Conservation (phyloP, 2,797 vertebrate species). For the Carapus acus region DNA sequence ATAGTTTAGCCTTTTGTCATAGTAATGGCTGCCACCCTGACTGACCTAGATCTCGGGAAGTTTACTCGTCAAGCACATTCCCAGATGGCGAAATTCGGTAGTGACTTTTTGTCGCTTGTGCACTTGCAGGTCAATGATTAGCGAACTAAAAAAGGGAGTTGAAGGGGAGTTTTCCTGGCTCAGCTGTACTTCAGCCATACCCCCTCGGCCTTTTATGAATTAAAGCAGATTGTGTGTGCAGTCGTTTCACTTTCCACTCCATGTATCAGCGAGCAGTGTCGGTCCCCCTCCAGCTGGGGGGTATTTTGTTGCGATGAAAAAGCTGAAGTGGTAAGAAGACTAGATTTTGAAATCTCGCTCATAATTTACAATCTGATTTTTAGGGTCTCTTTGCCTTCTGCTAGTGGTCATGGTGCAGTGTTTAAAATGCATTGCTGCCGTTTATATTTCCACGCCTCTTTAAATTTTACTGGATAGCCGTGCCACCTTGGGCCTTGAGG, state of each 20-base stretch:
- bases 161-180: conserved; percentile 3
- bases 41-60: too few relatives aligned
- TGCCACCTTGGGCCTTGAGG: too few relatives aligned
- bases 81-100: neutral
- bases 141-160: conserved; percentile 19
- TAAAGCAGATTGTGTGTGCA: conserved; percentile 15
- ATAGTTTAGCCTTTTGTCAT: too few relatives aligned
- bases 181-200: conserved; percentile 2
- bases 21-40: too few relatives aligned
- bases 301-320: conserved; percentile 35
- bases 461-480: conserved; percentile 1
- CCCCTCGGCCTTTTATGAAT: conserved; percentile 25
- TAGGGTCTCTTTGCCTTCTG: too few relatives aligned
- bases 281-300: neutral
- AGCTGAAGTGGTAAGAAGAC: conserved; percentile 25
- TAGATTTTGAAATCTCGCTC: neutral
- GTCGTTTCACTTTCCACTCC: conserved; percentile 1
- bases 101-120: neutral
- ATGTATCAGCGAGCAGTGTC: conserved; percentile 4
- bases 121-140: conserved; percentile 36
- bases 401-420: too few relatives aligned
- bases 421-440: neutral
- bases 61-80: neutral
- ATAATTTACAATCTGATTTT: too few relatives aligned
- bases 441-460: conserved; percentile 12